Evolutionary conservation across 2,888 invertebrate species (phyloP).

Genomic region (Drosophila phalerata): DNA sequence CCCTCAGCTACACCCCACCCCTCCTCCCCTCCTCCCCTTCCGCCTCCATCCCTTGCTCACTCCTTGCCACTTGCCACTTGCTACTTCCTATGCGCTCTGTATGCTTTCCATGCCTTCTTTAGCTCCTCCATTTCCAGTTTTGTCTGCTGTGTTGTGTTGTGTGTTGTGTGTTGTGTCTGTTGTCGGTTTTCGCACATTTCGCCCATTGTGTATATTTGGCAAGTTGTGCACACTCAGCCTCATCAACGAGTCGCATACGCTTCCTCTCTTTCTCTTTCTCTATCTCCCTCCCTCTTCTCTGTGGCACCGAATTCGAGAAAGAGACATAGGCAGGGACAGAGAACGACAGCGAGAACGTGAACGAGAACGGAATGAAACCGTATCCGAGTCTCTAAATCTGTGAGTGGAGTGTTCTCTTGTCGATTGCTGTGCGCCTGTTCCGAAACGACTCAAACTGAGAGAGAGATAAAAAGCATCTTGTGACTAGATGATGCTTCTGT

Average conservation of each 20-base stretch:
- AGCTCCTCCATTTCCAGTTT: constrained; percentile 76
- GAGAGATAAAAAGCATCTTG: constrained; percentile 84
- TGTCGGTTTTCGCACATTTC: constrained; percentile 75
- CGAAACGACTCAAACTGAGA: constrained; percentile 84
- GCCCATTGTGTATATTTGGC: constrained; percentile 75
- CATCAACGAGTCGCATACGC: constrained; percentile 52
- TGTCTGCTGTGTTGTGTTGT: constrained; percentile 38
- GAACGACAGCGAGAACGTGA: constrained; percentile 12
- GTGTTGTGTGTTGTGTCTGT: constrained; percentile 18
- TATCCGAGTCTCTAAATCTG: constrained; percentile 33
- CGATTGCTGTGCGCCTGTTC: constrained; percentile 81
- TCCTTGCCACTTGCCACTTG: constrained; percentile 29
- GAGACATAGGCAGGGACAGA: constrained; percentile 1
- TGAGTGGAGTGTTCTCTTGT: constrained; percentile 65
- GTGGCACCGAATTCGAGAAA: not conserved
- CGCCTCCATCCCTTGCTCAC: not conserved
- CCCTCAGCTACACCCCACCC: not conserved
- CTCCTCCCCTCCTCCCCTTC: not conserved
- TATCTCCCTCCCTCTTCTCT: not conserved
- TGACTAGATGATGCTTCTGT: constrained; percentile 80
- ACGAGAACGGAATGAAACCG: constrained; percentile 32
- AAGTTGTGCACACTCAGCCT: constrained; percentile 69
- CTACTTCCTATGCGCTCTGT: constrained; percentile 29
- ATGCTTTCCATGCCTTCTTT: constrained; percentile 48
- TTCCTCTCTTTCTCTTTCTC: not conserved